phyloP scores from a whole-genome alignment of 1,140 invertebrate species.

The Lepidotrigona ventralis region DNA sequence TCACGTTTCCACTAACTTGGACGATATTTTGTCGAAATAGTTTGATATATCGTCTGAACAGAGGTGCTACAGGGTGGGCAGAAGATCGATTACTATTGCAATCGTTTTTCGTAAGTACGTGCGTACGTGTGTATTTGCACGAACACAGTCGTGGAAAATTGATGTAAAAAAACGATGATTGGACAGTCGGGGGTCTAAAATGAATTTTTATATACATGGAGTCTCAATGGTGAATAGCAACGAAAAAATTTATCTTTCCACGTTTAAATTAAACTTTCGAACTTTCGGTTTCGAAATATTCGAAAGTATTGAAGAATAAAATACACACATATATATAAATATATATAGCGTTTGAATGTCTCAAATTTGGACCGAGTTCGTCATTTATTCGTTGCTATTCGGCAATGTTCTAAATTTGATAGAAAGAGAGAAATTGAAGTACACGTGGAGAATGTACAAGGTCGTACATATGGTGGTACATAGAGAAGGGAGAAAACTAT shows the following conservation, averaged over 20 bases:
- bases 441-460: not conserved
- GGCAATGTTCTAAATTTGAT: not conserved
- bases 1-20: not conserved
- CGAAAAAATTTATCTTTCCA: not conserved
- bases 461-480: not conserved
- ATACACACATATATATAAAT: too few relatives aligned
- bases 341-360: not conserved
- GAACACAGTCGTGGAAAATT: not conserved
- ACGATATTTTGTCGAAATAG: not conserved
- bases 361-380: not conserved
- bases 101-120: not conserved
- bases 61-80: not conserved
- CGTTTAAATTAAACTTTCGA: too few relatives aligned
- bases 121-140: constrained; percentile 1
- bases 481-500: not conserved
- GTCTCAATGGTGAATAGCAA: constrained; percentile 25
- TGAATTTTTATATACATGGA: constrained; percentile 28
- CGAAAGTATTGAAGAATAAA: not conserved
- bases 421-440: not conserved
- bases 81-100: constrained; percentile 3
- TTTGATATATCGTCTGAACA: not conserved
- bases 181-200: not conserved
- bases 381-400: constrained; percentile 38
- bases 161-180: not conserved
- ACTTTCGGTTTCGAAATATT: too few relatives aligned